Conservation (phyloP, 2,113 vertebrate species). For the Toxotes jaculatrix region DNA sequence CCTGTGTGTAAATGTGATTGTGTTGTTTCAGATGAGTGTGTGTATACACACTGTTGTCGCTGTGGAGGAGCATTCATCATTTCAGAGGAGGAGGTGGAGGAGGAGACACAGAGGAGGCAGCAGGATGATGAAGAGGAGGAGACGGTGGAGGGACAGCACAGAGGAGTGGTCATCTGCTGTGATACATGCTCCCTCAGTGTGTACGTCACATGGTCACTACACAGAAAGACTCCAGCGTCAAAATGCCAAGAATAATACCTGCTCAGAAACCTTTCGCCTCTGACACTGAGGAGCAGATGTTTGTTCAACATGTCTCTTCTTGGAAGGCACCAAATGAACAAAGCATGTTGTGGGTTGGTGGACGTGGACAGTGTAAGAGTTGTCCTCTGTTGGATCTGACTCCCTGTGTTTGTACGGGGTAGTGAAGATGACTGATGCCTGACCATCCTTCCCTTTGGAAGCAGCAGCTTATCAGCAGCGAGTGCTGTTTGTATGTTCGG, state of each 20-base stretch:
- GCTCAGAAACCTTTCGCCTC: neutral
- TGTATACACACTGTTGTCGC: constrained; percentile 75
- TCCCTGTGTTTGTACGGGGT: neutral
- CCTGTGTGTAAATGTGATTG: neutral
- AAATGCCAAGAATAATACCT: neutral
- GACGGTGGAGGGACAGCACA: neutral
- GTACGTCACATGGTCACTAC: constrained; percentile 63
- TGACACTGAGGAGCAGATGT: neutral
- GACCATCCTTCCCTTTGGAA: neutral
- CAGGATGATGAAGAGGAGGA: constrained; percentile 38
- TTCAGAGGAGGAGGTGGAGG: constrained; percentile 65
- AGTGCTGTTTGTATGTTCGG: no score
- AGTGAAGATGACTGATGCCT: neutral
- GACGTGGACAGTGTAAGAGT: neutral
- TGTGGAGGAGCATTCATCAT: constrained; percentile 81
- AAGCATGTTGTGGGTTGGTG: neutral
- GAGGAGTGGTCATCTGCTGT: constrained; percentile 78
- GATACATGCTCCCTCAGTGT: constrained; percentile 84
- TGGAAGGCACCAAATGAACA: neutral
- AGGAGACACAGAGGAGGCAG: constrained; percentile 27
- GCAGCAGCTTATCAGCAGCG: neutral
- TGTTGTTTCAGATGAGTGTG: constrained; percentile 58
- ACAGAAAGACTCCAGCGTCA: neutral
- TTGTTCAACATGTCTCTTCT: neutral
- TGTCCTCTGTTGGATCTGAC: neutral